phyloP scores from a whole-genome alignment of 2,888 invertebrate species.

The Cryptocheilus praepositus region DNA sequence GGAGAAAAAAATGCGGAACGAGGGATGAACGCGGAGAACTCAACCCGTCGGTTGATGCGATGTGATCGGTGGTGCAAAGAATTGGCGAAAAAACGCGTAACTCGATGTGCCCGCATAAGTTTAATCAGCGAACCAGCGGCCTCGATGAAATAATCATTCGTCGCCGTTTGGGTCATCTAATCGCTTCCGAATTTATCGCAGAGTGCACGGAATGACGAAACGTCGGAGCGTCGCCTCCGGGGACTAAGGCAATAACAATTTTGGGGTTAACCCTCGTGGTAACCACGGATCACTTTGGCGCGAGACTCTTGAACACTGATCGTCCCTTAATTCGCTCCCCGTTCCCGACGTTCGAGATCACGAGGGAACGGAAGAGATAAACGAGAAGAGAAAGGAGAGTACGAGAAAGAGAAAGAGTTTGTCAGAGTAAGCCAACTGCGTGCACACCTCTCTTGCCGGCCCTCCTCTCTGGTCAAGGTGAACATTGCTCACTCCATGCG shows the following conservation, averaged over 20 bases:
- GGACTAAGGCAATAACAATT: slow-evolving; percentile 25
- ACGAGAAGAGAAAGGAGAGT: background rate
- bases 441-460: too few relatives aligned
- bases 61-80: slow-evolving; percentile 1
- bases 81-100: background rate
- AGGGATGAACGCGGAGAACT: too few relatives aligned
- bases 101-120: background rate
- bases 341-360: background rate
- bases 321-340: slow-evolving; percentile 26
- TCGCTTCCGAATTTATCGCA: slow-evolving; percentile 47
- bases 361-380: background rate
- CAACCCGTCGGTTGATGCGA: too few relatives aligned
- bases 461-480: slow-evolving; percentile 41
- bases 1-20: too few relatives aligned
- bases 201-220: slow-evolving; percentile 47
- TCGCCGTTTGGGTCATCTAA: slow-evolving; percentile 51
- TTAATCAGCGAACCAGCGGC: slow-evolving; percentile 1
- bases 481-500: slow-evolving; percentile 28
- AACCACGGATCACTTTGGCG: too few relatives aligned
- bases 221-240: slow-evolving; percentile 7
- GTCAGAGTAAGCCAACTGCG: too few relatives aligned
- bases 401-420: background rate
- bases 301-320: slow-evolving; percentile 23
- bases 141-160: slow-evolving; percentile 24
- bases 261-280: slow-evolving; percentile 9